Conservation (phyloP, 2,797 vertebrate genomes). For the Enoplosus armatus region DNA sequence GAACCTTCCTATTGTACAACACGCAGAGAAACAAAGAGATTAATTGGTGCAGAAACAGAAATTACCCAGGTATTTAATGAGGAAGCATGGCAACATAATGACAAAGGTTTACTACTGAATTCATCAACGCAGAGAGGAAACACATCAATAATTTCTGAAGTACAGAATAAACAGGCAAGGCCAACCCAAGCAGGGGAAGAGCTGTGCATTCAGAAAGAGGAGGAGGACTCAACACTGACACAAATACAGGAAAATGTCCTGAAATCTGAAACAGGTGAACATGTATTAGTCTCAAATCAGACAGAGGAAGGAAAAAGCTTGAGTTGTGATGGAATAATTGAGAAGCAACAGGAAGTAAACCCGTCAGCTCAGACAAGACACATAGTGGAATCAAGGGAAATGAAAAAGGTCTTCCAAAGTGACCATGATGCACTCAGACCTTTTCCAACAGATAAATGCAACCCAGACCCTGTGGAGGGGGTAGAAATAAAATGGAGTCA, state of each 20-base stretch:
- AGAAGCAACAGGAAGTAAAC: conserved; percentile 38
- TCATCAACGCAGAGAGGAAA: conserved; percentile 8
- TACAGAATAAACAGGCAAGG: conserved; percentile 6
- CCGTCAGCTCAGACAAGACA: conserved; percentile 10
- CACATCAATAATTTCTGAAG: conserved; percentile 2
- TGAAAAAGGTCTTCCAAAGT: conserved; percentile 10
- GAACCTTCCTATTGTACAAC: conserved; percentile 6
- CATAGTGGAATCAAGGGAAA: conserved; percentile 30
- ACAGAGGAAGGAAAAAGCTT: conserved; percentile 15
- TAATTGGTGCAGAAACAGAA: conserved; percentile 25
- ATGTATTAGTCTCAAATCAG: conserved; percentile 25
- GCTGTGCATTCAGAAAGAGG: conserved; percentile 17
- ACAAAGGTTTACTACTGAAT: conserved; percentile 6
- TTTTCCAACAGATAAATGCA: conserved; percentile 36
- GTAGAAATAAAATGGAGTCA: conserved; percentile 37
- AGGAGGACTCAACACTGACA: neutral
- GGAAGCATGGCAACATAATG: conserved; percentile 13
- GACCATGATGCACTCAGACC: conserved; percentile 23
- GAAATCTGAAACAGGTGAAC: conserved; percentile 30
- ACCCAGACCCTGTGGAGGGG: conserved; percentile 7
- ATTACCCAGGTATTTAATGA: conserved; percentile 20
- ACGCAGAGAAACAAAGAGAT: conserved; percentile 27
- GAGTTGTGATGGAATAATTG: conserved; percentile 24
- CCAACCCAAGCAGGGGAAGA: conserved; percentile 10
- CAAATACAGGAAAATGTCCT: conserved; percentile 16